These are phyloP conservation scores for Drosophila setifemur DNA, from an alignment of 1,140 invertebrate species.

Conservation along the genomic window DNA sequence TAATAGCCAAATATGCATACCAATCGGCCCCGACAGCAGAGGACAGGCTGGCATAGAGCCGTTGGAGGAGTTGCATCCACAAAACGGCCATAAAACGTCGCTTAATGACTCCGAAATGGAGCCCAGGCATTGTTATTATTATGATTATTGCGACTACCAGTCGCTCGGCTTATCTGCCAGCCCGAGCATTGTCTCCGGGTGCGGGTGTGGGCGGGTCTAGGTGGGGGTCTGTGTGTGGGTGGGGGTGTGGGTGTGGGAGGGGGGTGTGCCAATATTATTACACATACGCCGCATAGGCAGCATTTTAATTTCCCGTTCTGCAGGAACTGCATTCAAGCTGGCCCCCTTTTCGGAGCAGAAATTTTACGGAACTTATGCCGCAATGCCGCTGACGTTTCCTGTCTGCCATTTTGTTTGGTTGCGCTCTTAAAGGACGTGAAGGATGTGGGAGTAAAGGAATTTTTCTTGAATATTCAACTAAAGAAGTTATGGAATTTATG, in stretches of 20 bases:
- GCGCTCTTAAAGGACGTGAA: background rate
- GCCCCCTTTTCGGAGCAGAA: background rate
- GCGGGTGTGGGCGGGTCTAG: background rate
- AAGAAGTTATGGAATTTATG: background rate
- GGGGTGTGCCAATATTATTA: slow-evolving; percentile 63
- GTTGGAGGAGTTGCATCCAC: slow-evolving; percentile 12
- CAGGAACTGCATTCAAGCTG: slow-evolving; percentile 24
- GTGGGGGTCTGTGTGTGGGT: background rate
- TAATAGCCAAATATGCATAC: slow-evolving; percentile 58
- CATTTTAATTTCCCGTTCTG: slow-evolving; percentile 50
- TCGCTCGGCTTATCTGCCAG: slow-evolving; percentile 33
- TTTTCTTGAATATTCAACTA: background rate
- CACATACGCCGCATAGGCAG: slow-evolving; percentile 70
- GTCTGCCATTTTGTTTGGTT: slow-evolving; percentile 16
- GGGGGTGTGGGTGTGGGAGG: slow-evolving; percentile 6
- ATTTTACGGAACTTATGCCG: slow-evolving; percentile 37
- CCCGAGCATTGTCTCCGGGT: slow-evolving; percentile 26
- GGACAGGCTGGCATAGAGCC: slow-evolving; percentile 4
- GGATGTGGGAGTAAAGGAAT: background rate
- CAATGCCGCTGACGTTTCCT: slow-evolving; percentile 38
- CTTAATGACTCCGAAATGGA: slow-evolving; percentile 65
- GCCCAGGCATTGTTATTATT: slow-evolving; percentile 35
- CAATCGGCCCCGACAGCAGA: slow-evolving; percentile 20
- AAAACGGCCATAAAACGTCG: slow-evolving; percentile 57
- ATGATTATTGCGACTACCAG: slow-evolving; percentile 31